Base-by-base conservation (phyloP, 1,140 invertebrate species). In the Orius insidiosus region DNA sequence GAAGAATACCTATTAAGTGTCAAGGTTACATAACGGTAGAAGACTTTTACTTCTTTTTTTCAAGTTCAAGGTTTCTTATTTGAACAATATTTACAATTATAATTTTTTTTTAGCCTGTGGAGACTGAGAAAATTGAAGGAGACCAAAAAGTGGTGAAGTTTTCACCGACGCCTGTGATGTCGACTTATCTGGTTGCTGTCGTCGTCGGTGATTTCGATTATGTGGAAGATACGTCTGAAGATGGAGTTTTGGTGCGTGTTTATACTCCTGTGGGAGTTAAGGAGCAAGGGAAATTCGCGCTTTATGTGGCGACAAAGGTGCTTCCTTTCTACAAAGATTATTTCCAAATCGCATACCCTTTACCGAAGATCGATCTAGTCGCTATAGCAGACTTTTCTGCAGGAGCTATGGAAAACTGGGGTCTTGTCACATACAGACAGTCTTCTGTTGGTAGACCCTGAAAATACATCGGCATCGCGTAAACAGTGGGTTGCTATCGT, bases 361-460 rank as follows among this genome's bases (percentile, higher is more conserved):
- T 98, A 34, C 89, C 90, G 7, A 97, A 98, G 63, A 83, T 94
- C 58, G 93, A 98, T 67, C 71, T 94, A 36, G 87, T 97, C 56
- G 89, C 89, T 18, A 86, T 97, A 58, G 78, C 89, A 11, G 90
- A 96, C 61, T 96, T 93, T 55, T 79, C 80, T 30, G 73, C 76
- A 31, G 75, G 87, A 50, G 90, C 89, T 34, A 96, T 97, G 90
- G 92, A 96, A 64, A 95, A 96, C 63, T 96, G 90, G 92, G 90
- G 89, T 13, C 58, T 86, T 9, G 72, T 86, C 3, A 84, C 78
- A 0, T 88, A 79, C 55, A 71, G 86, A 45, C 85, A 90, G 61
- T 80, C 80, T 2, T 56, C 66, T 90, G 0, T 63, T 92, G 4
- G 82, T 88, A 1, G 85, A 90, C 66, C 73, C 78, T 2, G 67